Percentiles rank a stretch among this genome's conserved stretches.
phyloP scores from a whole-genome alignment of 2,888 invertebrate genomes.

The Lucinisca nassula region DNA sequence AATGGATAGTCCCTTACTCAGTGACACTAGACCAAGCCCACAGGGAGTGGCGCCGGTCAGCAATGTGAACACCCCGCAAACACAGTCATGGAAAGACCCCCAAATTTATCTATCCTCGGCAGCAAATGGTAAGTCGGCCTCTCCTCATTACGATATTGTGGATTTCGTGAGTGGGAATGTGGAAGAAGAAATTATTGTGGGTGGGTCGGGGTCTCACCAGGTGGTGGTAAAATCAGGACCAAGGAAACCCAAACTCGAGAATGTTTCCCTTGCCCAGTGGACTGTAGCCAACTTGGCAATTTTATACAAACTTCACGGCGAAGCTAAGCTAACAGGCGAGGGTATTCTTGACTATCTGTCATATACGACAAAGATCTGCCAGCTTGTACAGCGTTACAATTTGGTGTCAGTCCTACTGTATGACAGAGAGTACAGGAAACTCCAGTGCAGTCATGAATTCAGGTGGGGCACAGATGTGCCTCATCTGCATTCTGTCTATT shows the following conservation, averaged over 20 bases:
- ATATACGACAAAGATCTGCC: neutral
- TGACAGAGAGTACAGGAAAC: slow-evolving; percentile 1
- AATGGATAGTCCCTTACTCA: neutral
- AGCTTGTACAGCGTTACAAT: neutral
- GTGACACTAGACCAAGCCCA: neutral
- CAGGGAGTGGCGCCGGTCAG: neutral
- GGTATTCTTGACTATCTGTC: neutral
- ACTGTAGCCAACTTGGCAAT: neutral
- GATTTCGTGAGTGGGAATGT: neutral
- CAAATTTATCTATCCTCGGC: neutral
- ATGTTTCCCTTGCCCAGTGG: neutral
- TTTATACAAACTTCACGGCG: neutral
- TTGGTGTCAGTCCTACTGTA: neutral
- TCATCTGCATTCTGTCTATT: neutral
- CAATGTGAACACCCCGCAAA: neutral
- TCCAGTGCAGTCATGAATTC: neutral
- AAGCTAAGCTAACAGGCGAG: neutral
- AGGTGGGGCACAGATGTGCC: neutral
- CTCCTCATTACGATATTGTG: neutral
- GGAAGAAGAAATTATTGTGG: neutral
- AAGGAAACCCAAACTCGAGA: neutral
- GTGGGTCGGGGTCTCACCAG: neutral
- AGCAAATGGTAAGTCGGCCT: neutral
- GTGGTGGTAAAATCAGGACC: neutral
- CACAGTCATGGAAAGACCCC: neutral